phyloP scores from a whole-genome alignment of 2,113 vertebrate genomes.

The Micronycteris hirsuta region DNA sequence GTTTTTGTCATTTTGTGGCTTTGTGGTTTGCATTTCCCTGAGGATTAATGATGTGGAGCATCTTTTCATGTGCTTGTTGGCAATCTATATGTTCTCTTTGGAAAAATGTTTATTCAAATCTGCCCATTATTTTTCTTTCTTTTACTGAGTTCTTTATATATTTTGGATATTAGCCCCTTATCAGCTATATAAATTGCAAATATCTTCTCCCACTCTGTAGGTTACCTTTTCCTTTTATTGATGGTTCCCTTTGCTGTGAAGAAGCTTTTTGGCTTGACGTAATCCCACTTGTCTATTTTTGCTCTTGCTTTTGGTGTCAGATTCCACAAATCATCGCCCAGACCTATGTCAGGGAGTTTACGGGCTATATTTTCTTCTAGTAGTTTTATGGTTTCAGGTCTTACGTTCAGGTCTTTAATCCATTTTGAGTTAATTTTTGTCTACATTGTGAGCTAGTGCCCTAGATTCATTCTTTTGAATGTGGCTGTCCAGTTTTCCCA shows the following conservation, averaged over 20 bases:
- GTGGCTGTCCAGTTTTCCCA: too few species aligned
- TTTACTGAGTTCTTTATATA: background rate
- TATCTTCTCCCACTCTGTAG: background rate
- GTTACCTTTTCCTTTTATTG: background rate
- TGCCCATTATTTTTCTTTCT: background rate
- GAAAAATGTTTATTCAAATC: background rate
- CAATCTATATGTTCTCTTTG: background rate
- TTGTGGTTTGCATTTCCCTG: background rate
- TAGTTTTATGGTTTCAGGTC: too few species aligned
- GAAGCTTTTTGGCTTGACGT: background rate
- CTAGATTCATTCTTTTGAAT: too few species aligned
- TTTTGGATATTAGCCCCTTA: background rate
- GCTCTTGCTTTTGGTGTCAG: too few species aligned
- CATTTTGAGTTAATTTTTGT: too few species aligned
- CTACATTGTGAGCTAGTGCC: too few species aligned
- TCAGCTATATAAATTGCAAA: background rate
- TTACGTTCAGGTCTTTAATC: too few species aligned
- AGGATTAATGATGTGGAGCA: background rate
- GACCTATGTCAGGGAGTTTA: too few species aligned
- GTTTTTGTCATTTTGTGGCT: too few species aligned
- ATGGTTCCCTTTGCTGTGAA: background rate
- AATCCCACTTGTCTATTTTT: too few species aligned
- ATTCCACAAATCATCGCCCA: too few species aligned
- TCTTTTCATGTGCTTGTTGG: background rate
- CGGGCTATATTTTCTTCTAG: too few species aligned